These are phyloP conservation scores for Mobula hypostoma DNA, from an alignment of 2,113 vertebrate species.

Conservation along the genomic window DNA sequence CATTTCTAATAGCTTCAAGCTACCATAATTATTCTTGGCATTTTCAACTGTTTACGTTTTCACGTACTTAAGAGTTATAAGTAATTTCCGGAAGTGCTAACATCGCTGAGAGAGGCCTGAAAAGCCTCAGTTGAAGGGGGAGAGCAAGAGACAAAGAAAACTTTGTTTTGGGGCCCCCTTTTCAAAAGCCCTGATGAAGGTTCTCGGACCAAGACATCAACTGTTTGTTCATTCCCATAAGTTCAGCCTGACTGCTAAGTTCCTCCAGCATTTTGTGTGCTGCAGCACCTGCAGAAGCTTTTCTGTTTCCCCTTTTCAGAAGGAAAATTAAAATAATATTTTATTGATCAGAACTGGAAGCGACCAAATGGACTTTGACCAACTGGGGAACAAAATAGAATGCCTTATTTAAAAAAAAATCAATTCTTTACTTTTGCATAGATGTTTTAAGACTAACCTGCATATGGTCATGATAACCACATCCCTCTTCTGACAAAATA, in stretches of 20 bases:
- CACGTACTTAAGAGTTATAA: not conserved
- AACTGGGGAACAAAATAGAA: not conserved
- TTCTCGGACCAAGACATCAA: too few relatives aligned
- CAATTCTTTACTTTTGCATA: not conserved
- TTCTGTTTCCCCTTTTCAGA: not conserved
- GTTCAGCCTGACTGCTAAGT: too few relatives aligned
- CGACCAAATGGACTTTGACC: not conserved
- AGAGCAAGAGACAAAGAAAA: not conserved
- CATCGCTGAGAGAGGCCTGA: not conserved
- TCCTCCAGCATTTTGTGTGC: too few relatives aligned
- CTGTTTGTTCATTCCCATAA: too few relatives aligned
- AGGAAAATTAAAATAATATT: not conserved
- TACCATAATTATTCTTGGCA: not conserved
- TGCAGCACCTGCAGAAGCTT: too few relatives aligned
- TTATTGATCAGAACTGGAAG: not conserved
- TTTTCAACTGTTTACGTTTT: not conserved
- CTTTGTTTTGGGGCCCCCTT: not conserved
- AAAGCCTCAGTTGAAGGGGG: not conserved
- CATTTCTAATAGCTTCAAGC: not conserved
- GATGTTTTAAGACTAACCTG: not conserved
- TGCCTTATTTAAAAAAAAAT: not conserved
- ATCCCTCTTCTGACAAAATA: not conserved
- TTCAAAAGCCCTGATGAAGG: too few relatives aligned
- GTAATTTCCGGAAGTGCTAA: not conserved
- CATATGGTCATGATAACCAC: not conserved